Evolutionary conservation across 2,113 vertebrate species (phyloP).

Genomic region (Pontoporia blainvillei): DNA sequence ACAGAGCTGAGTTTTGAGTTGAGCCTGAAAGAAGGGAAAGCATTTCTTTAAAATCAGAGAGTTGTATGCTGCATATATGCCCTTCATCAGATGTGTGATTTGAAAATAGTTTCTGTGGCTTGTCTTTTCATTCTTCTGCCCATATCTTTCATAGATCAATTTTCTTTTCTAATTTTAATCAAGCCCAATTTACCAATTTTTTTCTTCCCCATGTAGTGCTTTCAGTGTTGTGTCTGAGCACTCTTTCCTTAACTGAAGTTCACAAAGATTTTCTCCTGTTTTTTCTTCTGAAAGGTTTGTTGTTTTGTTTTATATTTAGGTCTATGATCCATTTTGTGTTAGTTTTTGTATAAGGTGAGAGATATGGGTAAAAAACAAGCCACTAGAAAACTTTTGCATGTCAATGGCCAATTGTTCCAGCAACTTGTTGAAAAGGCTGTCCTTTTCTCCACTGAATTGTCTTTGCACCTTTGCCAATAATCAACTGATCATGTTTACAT

Average conservation of each 20-base stretch:
- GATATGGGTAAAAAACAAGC: not conserved
- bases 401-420: not conserved
- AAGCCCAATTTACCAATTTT: not conserved
- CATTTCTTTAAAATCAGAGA: not conserved
- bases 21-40: not conserved
- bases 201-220: not conserved
- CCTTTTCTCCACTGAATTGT: not conserved
- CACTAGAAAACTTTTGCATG: not conserved
- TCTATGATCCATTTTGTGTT: not conserved
- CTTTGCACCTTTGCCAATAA: not conserved
- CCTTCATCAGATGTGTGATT: not conserved
- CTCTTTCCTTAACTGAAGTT: not conserved
- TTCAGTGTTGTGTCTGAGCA: not conserved
- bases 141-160: not conserved
- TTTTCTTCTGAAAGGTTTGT: not conserved
- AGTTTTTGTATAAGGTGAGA: not conserved
- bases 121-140: not conserved
- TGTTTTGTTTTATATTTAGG: constrained; percentile 15
- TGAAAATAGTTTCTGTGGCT: not conserved
- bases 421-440: not conserved
- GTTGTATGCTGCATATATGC: not conserved
- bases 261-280: not conserved
- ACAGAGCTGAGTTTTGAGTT: not conserved
- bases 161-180: not conserved
- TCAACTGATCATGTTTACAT: not conserved